Conservation (phyloP, 2,888 invertebrate species). For the Synergus umbraculus region DNA sequence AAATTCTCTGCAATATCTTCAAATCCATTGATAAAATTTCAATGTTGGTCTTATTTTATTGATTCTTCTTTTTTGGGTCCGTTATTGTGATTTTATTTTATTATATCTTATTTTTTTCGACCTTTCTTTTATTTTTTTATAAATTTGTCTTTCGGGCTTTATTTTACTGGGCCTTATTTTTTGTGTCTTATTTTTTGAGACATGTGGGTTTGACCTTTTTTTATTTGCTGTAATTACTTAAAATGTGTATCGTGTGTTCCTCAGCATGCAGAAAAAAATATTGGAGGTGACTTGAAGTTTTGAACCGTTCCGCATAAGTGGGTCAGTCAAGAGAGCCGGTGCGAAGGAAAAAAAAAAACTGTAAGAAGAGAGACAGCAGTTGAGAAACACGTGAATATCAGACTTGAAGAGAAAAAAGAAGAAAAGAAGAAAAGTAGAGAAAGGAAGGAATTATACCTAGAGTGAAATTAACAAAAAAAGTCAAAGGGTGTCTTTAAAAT, state of each 20-base stretch:
- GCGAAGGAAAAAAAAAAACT: slow-evolving; percentile 52
- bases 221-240: neutral
- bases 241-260: neutral
- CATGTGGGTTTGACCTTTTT: neutral
- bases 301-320: slow-evolving; percentile 48
- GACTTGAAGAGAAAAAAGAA: slow-evolving; percentile 41
- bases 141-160: too few species aligned
- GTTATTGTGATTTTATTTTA: too few species aligned
- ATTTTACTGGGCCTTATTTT: too few species aligned
- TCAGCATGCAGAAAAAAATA: slow-evolving; percentile 6
- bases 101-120: too few species aligned
- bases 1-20: neutral
- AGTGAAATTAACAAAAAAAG: slow-evolving; percentile 16
- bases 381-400: slow-evolving; percentile 26
- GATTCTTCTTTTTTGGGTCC: too few species aligned
- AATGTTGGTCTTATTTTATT: too few species aligned
- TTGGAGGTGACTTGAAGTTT: slow-evolving; percentile 5
- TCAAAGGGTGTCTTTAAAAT: slow-evolving; percentile 42
- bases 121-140: too few species aligned
- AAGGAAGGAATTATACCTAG: slow-evolving; percentile 40
- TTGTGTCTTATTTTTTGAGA: too few species aligned
- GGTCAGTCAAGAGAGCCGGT: slow-evolving; percentile 56
- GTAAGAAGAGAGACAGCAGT: slow-evolving; percentile 48
- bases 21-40: neutral
- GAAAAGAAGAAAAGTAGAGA: slow-evolving; percentile 44